These are phyloP conservation scores for Polymixis flavicincta DNA, from an alignment of 2,888 invertebrate genomes.

Conservation along the genomic window DNA sequence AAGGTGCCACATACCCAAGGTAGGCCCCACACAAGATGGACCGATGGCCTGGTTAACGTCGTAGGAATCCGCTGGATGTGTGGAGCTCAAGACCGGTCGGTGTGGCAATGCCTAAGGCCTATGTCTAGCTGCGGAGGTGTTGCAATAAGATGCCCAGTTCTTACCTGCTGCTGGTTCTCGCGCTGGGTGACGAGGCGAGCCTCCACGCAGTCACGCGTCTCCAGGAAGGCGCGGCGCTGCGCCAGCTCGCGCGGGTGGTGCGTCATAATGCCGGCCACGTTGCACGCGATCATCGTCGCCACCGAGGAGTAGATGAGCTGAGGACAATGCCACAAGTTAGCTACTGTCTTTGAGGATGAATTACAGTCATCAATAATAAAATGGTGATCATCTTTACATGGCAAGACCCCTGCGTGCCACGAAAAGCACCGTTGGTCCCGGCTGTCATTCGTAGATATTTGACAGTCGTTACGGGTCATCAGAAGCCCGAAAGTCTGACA, in stretches of 20 bases:
- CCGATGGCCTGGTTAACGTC: neutral
- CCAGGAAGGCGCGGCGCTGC: slow-evolving; percentile 97
- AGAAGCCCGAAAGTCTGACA: no score
- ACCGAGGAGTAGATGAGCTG: slow-evolving; percentile 92
- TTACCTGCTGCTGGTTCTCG: slow-evolving; percentile 98
- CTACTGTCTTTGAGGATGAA: no score
- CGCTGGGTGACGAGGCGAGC: slow-evolving; percentile 97
- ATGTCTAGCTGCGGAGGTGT: neutral
- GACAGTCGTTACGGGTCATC: no score
- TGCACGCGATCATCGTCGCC: slow-evolving; percentile 94
- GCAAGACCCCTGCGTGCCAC: no score
- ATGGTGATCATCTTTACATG: no score
- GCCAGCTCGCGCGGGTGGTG: slow-evolving; percentile 97
- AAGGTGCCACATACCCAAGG: no score
- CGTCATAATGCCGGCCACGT: slow-evolving; percentile 96
- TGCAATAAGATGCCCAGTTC: no score
- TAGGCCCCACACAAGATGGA: no score
- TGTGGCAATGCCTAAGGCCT: neutral
- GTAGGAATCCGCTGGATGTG: neutral
- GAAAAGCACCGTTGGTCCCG: no score
- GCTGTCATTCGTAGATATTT: no score
- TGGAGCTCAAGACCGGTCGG: neutral
- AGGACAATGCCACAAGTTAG: slow-evolving; percentile 65
- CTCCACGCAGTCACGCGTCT: slow-evolving; percentile 98
- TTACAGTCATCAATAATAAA: neutral